Base-by-base conservation (phyloP, 2,888 invertebrate genomes). In the Portevinia maculata region DNA sequence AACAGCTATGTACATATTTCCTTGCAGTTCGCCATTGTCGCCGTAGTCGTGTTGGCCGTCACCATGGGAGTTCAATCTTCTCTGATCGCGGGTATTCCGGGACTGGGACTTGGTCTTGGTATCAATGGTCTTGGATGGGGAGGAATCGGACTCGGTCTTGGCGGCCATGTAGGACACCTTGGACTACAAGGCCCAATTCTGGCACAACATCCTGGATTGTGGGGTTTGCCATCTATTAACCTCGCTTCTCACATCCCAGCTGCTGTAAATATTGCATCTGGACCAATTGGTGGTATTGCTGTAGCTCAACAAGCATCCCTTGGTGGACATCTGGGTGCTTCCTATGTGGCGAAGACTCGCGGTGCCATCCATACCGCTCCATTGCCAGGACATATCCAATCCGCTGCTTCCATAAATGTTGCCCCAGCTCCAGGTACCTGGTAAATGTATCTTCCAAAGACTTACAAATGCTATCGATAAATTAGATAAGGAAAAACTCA, bases 51-150 rank as follows among this genome's bases (percentile, higher is more conserved):
- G 84, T 87, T 90, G 88, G 91, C 89, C 78, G 86, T 90, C 21
- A 88, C 88, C 86, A 85, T 88, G 86, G 88, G 88, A 75, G 89
- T 87, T 37, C 89, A 90, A 86, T 88, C 89, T 11, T 90, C 90
- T 5, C 83, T 90, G 81, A 86, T 89, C 76, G 89, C 88, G 44
- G 83, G 78, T 4, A 24, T 52, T 44, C 81, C 81, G 19, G 79
- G 79, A 60, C 37, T 81, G 41, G 74, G 79, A 60, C 37, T 81
- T 32, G 74, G 73, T 11, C 62, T 70, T 7, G 59, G 59, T 5
- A 17, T 60, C 30, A 44, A 44, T 19, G 44, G 46, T 13, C 60
- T 60, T 30, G 60, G 60, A 11, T 21, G 24, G 24, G 24, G 24
- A 3, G 24, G 24, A 24, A 2, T 24, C 5, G 41, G 59, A 8